These are phyloP conservation scores for Dufourea novaeangliae DNA, from an alignment of 1,140 invertebrate species.

Conservation along the genomic window DNA sequence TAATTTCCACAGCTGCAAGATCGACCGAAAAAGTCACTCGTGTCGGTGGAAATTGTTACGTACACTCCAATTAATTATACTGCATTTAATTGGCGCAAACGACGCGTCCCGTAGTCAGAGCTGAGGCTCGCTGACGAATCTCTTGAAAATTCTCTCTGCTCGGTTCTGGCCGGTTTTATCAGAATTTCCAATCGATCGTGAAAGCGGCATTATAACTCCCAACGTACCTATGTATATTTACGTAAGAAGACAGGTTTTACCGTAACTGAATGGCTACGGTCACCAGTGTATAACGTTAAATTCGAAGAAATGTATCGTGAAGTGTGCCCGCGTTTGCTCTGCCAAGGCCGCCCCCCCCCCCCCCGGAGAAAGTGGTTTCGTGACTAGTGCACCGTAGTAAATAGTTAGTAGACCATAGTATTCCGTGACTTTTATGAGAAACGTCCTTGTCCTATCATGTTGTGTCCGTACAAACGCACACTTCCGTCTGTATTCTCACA, in stretches of 20 bases:
- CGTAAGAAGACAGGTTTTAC: conserved; percentile 34
- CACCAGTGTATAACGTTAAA: conserved; percentile 39
- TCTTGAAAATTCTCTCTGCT: neutral
- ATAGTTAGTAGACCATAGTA: neutral
- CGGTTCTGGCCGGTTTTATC: neutral
- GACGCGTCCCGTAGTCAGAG: neutral
- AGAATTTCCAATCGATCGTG: conserved; percentile 30
- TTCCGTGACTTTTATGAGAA: neutral
- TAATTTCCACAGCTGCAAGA: neutral
- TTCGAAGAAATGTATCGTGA: conserved; percentile 59
- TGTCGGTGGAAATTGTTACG: neutral
- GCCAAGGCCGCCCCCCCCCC: conserved; percentile 51
- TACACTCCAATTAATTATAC: conserved; percentile 5
- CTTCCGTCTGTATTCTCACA: too few species aligned
- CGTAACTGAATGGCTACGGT: conserved; percentile 29
- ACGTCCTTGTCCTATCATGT: neutral
- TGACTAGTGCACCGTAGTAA: neutral
- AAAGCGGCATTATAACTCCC: conserved; percentile 20
- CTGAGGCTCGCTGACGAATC: neutral
- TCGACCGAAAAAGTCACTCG: neutral
- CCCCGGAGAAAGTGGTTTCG: conserved; percentile 54
- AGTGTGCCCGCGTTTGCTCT: conserved; percentile 51
- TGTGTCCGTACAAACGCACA: too few species aligned
- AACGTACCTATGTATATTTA: conserved; percentile 30
- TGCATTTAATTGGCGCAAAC: neutral